A percentile compares a stretch with the other conserved stretches of the same genome.
Evolutionary conservation across 2,888 invertebrate species (phyloP).

Genomic region (Ornithoptera alexandrae): DNA sequence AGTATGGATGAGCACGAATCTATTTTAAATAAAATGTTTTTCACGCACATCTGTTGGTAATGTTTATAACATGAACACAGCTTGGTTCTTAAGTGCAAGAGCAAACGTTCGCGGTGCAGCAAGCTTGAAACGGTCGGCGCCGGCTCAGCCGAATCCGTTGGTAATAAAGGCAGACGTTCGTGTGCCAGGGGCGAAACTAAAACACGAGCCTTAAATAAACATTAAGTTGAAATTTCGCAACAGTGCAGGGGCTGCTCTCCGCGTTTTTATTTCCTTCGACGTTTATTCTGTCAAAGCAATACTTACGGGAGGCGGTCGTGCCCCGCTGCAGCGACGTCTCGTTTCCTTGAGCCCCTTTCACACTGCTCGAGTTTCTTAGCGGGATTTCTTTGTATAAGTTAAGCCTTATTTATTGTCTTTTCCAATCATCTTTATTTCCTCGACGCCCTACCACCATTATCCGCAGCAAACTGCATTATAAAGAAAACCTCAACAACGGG

Average conservation of each 20-base stretch:
- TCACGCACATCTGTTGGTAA: too few relatives aligned
- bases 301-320: constrained; percentile 55
- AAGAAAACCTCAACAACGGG: constrained; percentile 9
- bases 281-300: constrained; percentile 54
- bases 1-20: too few relatives aligned
- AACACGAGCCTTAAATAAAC: constrained; percentile 7
- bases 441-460: constrained; percentile 8
- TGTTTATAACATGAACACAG: too few relatives aligned
- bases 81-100: too few relatives aligned
- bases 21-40: too few relatives aligned
- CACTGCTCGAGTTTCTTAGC: constrained; percentile 13
- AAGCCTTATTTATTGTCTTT: constrained; percentile 25
- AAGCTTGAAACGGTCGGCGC: too few relatives aligned
- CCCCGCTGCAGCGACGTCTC: constrained; percentile 41
- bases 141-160: too few relatives aligned
- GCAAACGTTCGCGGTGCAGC: too few relatives aligned
- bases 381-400: constrained; percentile 20
- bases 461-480: constrained; percentile 9
- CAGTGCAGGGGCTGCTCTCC: constrained; percentile 19
- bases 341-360: constrained; percentile 37
- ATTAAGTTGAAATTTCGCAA: constrained; percentile 3
- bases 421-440: constrained; percentile 18
- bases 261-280: constrained; percentile 28
- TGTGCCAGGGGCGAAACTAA: too few relatives aligned
- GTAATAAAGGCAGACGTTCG: too few relatives aligned